Conservation (phyloP, 2,888 invertebrate species). For the Dolichomitus sp. region DNA sequence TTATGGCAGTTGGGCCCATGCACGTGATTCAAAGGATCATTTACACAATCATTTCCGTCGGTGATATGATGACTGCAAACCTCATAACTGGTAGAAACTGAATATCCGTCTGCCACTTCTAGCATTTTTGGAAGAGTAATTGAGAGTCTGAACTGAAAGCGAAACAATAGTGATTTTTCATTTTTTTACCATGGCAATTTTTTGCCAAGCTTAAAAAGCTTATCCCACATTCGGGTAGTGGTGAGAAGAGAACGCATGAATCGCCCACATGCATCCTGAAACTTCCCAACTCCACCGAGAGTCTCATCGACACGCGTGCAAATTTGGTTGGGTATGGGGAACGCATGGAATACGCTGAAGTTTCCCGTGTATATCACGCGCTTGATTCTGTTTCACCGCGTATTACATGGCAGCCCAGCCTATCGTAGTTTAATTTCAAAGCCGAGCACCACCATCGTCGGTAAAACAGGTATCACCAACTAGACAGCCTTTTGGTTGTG, state of each 20-base stretch:
- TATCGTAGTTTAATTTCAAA: constrained; percentile 44
- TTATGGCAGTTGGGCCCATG: constrained; percentile 31
- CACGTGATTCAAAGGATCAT: constrained; percentile 43
- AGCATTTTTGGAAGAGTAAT: too few species aligned
- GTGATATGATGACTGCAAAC: neutral
- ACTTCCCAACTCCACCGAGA: constrained; percentile 67
- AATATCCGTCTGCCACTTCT: too few species aligned
- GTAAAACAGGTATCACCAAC: constrained; percentile 51
- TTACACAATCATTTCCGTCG: neutral
- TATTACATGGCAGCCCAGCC: constrained; percentile 36
- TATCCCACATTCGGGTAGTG: constrained; percentile 83
- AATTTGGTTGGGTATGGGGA: constrained; percentile 43
- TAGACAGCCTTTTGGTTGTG: constrained; percentile 40
- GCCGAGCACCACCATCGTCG: constrained; percentile 39
- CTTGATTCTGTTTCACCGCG: constrained; percentile 49
- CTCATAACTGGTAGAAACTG: too few species aligned
- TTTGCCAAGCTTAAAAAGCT: too few species aligned
- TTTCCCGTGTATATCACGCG: constrained; percentile 50
- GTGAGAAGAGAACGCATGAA: constrained; percentile 72
- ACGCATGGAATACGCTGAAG: constrained; percentile 44
- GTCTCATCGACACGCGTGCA: constrained; percentile 58
- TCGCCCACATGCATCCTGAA: constrained; percentile 64
- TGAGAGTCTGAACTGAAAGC: too few species aligned
- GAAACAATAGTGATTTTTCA: too few species aligned
- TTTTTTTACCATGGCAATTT: too few species aligned